Evolutionary conservation across 1,140 invertebrate genomes (phyloP).

Genomic region (Sipha flava): DNA sequence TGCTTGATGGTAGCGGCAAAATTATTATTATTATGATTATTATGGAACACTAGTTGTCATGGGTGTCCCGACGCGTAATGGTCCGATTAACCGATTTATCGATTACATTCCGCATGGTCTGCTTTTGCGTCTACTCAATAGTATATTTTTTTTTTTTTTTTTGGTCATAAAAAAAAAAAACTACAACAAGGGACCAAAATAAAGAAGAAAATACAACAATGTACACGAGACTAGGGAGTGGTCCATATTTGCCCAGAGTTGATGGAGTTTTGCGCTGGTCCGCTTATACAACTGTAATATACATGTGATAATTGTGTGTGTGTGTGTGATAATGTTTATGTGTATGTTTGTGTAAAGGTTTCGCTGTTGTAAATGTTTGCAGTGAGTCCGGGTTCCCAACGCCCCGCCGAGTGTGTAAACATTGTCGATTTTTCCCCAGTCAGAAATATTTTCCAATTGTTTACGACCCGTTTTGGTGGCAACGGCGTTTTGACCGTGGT

Average conservation of each 20-base stretch:
- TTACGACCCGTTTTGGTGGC: neutral
- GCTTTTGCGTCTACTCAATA: neutral
- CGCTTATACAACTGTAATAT: neutral
- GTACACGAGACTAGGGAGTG: neutral
- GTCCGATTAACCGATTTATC: neutral
- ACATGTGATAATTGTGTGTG: neutral
- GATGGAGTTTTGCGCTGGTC: constrained; percentile 1
- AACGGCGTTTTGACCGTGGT: neutral
- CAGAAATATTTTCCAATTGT: constrained; percentile 1
- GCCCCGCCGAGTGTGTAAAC: neutral
- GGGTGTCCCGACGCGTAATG: neutral
- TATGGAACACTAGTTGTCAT: too few species aligned
- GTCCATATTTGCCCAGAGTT: neutral
- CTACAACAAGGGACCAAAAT: neutral
- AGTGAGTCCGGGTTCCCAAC: neutral
- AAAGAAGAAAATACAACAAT: neutral
- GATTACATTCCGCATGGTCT: neutral
- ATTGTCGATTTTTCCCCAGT: neutral
- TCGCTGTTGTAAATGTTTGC: neutral
- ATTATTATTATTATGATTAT: too few species aligned
- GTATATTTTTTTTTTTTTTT: neutral
- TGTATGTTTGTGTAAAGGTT: neutral
- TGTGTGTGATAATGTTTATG: neutral
- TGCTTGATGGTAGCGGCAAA: too few species aligned
- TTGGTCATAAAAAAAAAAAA: neutral